Conservation (phyloP, 1,140 invertebrate species). For the Pseudachorutes palmiensis region DNA sequence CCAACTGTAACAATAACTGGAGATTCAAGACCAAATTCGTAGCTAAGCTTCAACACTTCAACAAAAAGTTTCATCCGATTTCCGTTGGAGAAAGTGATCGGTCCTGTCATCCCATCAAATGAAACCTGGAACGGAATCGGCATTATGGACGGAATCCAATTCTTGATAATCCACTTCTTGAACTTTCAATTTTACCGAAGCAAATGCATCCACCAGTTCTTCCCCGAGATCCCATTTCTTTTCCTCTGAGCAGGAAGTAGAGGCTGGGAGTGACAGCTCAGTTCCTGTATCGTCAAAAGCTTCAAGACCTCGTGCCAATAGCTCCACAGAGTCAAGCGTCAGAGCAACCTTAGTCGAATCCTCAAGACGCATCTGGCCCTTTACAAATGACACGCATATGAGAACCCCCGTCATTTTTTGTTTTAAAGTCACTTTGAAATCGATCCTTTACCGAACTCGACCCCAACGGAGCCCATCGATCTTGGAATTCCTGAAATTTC, state of each 20-base stretch:
- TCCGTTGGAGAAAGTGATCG: constrained; percentile 34
- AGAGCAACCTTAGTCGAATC: constrained; percentile 28
- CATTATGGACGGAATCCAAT: no score
- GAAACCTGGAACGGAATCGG: constrained; percentile 20
- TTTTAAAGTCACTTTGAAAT: constrained; percentile 4
- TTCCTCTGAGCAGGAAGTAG: constrained; percentile 22
- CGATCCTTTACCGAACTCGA: neutral
- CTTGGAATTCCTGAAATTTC: constrained; percentile 35
- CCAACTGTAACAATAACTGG: constrained; percentile 30
- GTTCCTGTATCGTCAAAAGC: constrained; percentile 26
- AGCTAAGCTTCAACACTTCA: constrained; percentile 32
- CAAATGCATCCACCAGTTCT: constrained; percentile 34
- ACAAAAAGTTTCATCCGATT: constrained; percentile 24
- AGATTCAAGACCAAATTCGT: constrained; percentile 11
- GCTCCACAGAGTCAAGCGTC: constrained; percentile 35
- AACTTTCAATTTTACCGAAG: constrained; percentile 19
- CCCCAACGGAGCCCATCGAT: constrained; percentile 19
- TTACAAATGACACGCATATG: neutral
- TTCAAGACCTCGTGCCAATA: constrained; percentile 34
- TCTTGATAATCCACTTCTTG: neutral
- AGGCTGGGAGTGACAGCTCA: constrained; percentile 25
- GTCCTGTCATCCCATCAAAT: constrained; percentile 35
- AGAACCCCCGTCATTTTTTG: no score
- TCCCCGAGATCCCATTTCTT: constrained; percentile 38
- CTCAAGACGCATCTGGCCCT: constrained; percentile 13